Evolutionary conservation across 2,888 invertebrate genomes (phyloP).

Genomic region (Physocephala rufipes): DNA sequence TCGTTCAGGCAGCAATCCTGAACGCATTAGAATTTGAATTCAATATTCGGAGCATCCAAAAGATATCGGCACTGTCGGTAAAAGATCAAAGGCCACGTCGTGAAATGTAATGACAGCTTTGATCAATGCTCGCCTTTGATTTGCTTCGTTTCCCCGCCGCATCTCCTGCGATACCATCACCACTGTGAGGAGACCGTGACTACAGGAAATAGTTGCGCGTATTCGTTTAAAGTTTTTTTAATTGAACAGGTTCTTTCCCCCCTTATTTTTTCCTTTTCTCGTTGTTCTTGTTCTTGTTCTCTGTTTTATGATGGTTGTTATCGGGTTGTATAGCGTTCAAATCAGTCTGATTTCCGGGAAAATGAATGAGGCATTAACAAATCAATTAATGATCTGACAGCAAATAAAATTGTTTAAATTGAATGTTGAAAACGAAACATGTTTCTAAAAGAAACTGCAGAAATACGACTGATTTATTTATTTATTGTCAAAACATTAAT

Average conservation of each 20-base stretch:
- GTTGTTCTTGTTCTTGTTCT: not conserved
- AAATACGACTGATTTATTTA: no score
- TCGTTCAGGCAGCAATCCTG: constrained; percentile 19
- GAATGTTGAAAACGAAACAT: no score
- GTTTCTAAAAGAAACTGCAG: no score
- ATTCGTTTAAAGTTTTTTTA: not conserved
- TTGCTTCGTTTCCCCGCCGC: constrained; percentile 18
- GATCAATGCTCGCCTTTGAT: constrained; percentile 54
- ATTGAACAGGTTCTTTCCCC: not conserved
- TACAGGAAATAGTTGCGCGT: constrained; percentile 6
- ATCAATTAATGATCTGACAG: no score
- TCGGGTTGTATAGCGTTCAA: no score
- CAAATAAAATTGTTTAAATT: no score
- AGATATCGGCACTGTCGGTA: constrained; percentile 41
- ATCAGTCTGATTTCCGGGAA: no score
- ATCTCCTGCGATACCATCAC: no score
- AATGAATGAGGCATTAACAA: no score
- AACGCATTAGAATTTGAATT: not conserved
- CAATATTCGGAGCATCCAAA: not conserved
- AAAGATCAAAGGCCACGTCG: constrained; percentile 48
- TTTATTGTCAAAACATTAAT: no score
- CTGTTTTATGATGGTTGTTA: not conserved
- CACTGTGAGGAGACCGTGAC: not conserved
- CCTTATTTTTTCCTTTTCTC: not conserved
- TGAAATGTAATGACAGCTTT: constrained; percentile 57